Base-by-base conservation (phyloP, 1,140 invertebrate species). In the Diachasmimorpha longicaudata region DNA sequence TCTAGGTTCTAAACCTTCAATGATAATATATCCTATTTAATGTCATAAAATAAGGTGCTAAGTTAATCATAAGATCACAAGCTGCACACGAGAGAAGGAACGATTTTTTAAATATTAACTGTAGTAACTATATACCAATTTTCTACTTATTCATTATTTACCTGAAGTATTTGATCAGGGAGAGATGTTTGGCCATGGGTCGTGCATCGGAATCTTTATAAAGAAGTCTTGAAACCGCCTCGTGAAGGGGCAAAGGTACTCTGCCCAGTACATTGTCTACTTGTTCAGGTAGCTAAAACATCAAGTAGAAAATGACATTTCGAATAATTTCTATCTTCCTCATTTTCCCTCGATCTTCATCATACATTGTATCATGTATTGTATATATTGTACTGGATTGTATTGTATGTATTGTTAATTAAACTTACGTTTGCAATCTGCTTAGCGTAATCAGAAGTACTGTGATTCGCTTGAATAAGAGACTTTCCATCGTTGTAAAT, bases 401-500 rank as follows among this genome's bases (percentile, higher is more conserved):
- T n/a, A n/a, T n/a, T n/a, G n/a, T n/a, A n/a, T n/a, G n/a, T n/a
- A n/a, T n/a, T n/a, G n/a, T n/a, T n/a, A 36, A 55, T 68, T 6
- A 68, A 44, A 70, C 93, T 93, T 90, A 99, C 97, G 90, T 91
- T 90, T 87, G 98, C 97, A 36, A 98, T 88, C 90, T 98, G 96
- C 87, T 97, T 98, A 76, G 93, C 88, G 88, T 99, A 99, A 55
- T 93, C 91, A 55, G 95, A 93, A 63, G 93, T 93, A 80, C 94
- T 97, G 87, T 98, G 95, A 85, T 95, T 96, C 0, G 96, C 94
- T 85, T 96, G 94, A 63, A 99, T 94, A 0, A 98, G 89, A 0
- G 96, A 92, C 76, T 93, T 92, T 14, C 97, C 97, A 69, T 93
- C 90, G 89, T 98, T 98, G 90, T 96, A 98, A 76, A 98, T 93